Evolutionary conservation across 2,113 vertebrate species (phyloP), one percentile per base, ranked within the genome.

Genomic region (Mobula birostris): DNA sequence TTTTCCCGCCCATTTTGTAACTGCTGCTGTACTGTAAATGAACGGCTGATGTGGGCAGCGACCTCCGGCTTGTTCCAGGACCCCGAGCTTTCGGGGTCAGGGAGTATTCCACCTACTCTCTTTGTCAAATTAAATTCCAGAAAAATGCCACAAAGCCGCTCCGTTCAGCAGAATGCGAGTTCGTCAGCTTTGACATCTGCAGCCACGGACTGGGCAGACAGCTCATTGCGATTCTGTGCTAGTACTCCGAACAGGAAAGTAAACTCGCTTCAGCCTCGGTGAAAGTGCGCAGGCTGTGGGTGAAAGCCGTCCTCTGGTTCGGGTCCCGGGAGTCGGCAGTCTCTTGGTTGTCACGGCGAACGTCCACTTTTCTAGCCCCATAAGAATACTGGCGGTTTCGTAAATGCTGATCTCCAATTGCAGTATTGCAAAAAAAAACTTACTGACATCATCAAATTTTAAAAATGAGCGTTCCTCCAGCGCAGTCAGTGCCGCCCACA

Each of bases 1-100:
- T 95, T 95, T 97, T 97, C 96, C 96, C 96, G 96, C 96, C 96
- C 95, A 95, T 96, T 97, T 97, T 96, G 94, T 66, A 95, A 95
- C 95, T 94, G 95, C 94, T 94, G 70, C 66, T 93, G 36, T 21
- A 48, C 36, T 72, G 85, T 66, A 32, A 90, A 87, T n/a, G 85
- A 90, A 90, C 66, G 85, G 85, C 85, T 24, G 56, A 56, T 48
- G 58, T 21, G 7, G 27, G 83, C 83, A 66, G 61, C 58, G 29
- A 63, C 15, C 61, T 66, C 61, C 85, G 61, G 58, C 61, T 90
- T n/a, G 14, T 90, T 32, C 29, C 15, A 7, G 63, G 6, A 17
- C 63, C n/a, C n/a, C 29, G 15, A 12, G n/a, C n/a, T 66, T 66
- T 66, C 6, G 61, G 72, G 72, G 72, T 2, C 48, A 48, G 72